Percentiles rank a stretch among this genome's conserved stretches.
phyloP scores from a whole-genome alignment of 2,797 vertebrate genomes.

The Mastacembelus armatus region DNA sequence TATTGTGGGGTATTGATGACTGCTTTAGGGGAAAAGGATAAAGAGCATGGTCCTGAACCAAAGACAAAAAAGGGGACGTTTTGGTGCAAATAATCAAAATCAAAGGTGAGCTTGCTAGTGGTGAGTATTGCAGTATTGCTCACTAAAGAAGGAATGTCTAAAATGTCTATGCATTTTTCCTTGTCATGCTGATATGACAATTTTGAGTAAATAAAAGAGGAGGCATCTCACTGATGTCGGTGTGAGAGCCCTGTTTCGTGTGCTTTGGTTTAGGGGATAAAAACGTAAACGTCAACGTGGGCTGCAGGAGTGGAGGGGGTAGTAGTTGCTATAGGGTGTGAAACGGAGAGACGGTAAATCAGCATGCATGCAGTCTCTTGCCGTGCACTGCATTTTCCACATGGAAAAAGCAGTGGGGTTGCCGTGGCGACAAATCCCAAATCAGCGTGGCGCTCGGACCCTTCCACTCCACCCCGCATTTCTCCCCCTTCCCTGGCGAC shows the following conservation, averaged over 20 bases:
- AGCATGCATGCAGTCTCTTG: constrained; percentile 53
- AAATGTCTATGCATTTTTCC: too few species aligned
- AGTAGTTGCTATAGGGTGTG: constrained; percentile 21
- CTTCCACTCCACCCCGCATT: constrained; percentile 9
- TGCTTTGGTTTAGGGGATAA: background rate
- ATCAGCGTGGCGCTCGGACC: constrained; percentile 41
- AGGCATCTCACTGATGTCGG: background rate
- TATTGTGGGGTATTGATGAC: constrained; percentile 2
- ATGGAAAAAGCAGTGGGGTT: constrained; percentile 67
- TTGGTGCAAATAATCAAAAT: background rate
- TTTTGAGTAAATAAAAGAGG: background rate
- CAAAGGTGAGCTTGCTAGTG: background rate
- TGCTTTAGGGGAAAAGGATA: background rate
- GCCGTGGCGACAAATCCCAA: constrained; percentile 69
- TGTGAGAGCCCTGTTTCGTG: background rate
- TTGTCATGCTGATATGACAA: background rate
- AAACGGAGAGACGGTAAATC: constrained; percentile 50
- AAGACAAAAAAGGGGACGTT: background rate
- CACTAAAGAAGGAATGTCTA: background rate
- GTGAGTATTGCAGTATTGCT: too few species aligned
- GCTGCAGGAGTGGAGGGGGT: background rate
- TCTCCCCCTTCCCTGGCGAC: constrained; percentile 24
- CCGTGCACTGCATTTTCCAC: constrained; percentile 64
- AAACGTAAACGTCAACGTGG: background rate
- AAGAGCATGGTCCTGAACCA: background rate